Percentiles rank a stretch among this genome's conserved stretches.
Conservation (phyloP, 2,888 invertebrate genomes). For the Ormyrus thymus region DNA sequence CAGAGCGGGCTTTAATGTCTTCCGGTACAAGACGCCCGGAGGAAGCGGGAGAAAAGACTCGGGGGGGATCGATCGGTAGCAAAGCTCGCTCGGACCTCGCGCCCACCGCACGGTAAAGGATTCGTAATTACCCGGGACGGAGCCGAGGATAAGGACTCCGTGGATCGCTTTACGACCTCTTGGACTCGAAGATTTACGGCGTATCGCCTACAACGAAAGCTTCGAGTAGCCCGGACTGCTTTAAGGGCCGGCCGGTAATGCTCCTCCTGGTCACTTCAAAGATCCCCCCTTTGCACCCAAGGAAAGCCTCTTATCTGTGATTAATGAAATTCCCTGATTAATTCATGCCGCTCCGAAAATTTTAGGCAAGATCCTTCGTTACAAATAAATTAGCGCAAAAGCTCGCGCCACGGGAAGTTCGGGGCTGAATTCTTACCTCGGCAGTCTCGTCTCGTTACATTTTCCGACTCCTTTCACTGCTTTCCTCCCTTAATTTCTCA, state of each 20-base stretch:
- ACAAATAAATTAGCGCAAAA: slow-evolving; percentile 60
- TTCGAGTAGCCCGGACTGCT: slow-evolving; percentile 51
- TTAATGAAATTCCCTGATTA: slow-evolving; percentile 54
- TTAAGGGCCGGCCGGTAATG: slow-evolving; percentile 50
- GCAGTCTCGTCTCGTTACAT: slow-evolving; percentile 37
- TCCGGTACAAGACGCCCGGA: slow-evolving; percentile 31
- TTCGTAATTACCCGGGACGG: slow-evolving; percentile 68
- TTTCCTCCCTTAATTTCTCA: slow-evolving; percentile 33
- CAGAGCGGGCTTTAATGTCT: slow-evolving; percentile 54
- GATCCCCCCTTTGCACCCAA: slow-evolving; percentile 32
- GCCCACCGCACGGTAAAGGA: slow-evolving; percentile 61
- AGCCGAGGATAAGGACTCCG: slow-evolving; percentile 63
- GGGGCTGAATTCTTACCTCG: slow-evolving; percentile 22
- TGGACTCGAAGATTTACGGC: slow-evolving; percentile 68
- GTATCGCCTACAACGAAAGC: slow-evolving; percentile 63
- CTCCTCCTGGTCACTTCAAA: slow-evolving; percentile 57
- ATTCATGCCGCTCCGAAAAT: slow-evolving; percentile 32
- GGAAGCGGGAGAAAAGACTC: slow-evolving; percentile 56
- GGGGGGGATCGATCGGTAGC: slow-evolving; percentile 58
- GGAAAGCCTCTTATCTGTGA: slow-evolving; percentile 49
- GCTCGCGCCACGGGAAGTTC: slow-evolving; percentile 37
- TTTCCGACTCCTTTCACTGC: slow-evolving; percentile 32
- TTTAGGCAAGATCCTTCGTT: slow-evolving; percentile 63
- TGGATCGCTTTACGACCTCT: slow-evolving; percentile 64
- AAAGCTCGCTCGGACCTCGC: slow-evolving; percentile 26